Percentiles rank a stretch among this genome's conserved stretches.
Evolutionary conservation across 2,888 invertebrate genomes (phyloP).

Genomic region (Eurytoma adleriae): DNA sequence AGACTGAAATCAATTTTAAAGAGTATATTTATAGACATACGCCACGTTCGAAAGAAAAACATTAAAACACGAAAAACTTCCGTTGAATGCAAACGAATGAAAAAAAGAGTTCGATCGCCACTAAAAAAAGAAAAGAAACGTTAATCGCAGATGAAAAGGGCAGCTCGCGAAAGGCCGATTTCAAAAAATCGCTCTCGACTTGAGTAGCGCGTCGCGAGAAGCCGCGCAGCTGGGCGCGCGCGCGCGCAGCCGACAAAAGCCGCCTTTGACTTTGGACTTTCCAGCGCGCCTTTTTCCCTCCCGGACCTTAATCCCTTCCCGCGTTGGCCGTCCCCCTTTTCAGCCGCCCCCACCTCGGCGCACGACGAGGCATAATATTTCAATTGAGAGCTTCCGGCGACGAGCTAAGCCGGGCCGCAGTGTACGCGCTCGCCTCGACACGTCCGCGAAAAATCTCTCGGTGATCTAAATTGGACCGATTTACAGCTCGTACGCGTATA

Average conservation of each 20-base stretch:
- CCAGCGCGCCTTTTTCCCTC: background rate
- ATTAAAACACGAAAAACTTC: too few species aligned
- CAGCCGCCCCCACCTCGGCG: background rate
- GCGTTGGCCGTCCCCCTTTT: background rate
- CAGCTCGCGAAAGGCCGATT: too few species aligned
- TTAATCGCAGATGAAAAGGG: too few species aligned
- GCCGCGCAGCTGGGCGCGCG: background rate
- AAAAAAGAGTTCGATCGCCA: too few species aligned
- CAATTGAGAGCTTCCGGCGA: conserved; percentile 52
- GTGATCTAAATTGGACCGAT: conserved; percentile 37
- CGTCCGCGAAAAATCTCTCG: conserved; percentile 32
- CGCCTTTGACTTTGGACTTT: background rate
- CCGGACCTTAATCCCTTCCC: conserved; percentile 1
- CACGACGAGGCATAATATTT: conserved; percentile 39
- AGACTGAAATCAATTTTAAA: too few species aligned
- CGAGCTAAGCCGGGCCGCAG: background rate
- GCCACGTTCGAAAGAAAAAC: too few species aligned
- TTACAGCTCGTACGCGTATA: background rate
- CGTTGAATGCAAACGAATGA: too few species aligned
- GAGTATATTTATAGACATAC: too few species aligned
- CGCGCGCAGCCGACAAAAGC: background rate
- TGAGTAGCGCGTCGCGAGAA: background rate
- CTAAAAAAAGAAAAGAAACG: too few species aligned
- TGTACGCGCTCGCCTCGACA: conserved; percentile 7
- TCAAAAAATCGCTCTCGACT: too few species aligned